These are phyloP conservation scores for Malurus splendens DNA, from an alignment of 2,797 vertebrate species.

Conservation along the genomic window DNA sequence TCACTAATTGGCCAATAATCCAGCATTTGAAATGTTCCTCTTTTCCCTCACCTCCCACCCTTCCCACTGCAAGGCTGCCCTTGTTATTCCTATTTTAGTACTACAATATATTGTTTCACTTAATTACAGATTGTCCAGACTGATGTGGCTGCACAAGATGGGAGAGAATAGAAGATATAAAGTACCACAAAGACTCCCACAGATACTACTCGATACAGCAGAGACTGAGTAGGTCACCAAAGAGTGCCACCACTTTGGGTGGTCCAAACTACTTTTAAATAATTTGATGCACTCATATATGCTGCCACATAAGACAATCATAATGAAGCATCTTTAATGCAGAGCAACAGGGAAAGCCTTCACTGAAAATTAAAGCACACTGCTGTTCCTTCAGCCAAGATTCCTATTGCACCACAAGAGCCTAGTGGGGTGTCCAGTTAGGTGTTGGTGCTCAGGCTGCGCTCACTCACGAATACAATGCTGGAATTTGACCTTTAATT, in stretches of 20 bases:
- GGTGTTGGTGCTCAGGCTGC: neutral
- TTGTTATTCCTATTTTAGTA: neutral
- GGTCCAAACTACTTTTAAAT: neutral
- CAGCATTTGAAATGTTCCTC: neutral
- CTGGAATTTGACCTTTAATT: conserved; percentile 22
- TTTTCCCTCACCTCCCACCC: neutral
- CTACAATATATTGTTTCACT: neutral
- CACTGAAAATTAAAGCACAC: neutral
- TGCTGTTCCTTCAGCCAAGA: neutral
- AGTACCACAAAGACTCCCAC: neutral
- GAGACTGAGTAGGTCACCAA: neutral
- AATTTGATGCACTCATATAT: neutral
- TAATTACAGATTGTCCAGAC: neutral
- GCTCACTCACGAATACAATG: neutral
- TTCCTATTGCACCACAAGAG: neutral
- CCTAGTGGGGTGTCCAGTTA: neutral
- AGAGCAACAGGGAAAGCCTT: neutral
- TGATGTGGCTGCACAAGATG: neutral
- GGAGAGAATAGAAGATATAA: neutral
- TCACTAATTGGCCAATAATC: neutral
- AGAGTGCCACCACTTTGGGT: neutral
- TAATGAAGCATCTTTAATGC: neutral
- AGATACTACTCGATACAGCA: neutral
- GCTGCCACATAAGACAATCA: neutral
- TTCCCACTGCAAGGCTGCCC: neutral